Conservation (phyloP, 2,797 vertebrate species). For the Taeniopygia guttata region DNA sequence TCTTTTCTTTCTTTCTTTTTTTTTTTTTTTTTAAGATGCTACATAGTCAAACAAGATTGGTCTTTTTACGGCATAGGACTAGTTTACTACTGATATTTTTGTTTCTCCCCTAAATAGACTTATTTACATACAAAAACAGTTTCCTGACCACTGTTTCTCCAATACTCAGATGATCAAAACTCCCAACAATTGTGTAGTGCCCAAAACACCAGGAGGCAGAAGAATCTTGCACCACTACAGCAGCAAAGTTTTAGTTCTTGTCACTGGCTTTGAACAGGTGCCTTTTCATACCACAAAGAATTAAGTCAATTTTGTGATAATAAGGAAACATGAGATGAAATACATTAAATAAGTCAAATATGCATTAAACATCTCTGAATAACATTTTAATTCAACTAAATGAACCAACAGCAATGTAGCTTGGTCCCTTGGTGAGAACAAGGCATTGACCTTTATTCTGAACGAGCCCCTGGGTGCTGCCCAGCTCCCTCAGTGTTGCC, state of each 20-base stretch:
- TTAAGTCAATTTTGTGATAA: conserved; percentile 61
- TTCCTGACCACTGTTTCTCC: conserved; percentile 76
- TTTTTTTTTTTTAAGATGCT: conserved; percentile 91
- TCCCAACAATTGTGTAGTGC: conserved; percentile 72
- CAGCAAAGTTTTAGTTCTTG: conserved; percentile 74
- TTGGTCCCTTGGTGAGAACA: conserved; percentile 75
- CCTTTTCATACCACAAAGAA: conserved; percentile 35
- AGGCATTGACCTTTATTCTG: conserved; percentile 38
- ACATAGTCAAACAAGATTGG: conserved; percentile 95
- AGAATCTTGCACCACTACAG: conserved; percentile 73
- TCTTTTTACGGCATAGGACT: conserved; percentile 89
- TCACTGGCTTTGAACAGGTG: conserved; percentile 44
- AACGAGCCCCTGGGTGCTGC: not conserved
- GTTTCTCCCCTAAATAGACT: conserved; percentile 79
- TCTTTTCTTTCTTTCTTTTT: conserved; percentile 76
- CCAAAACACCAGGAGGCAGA: conserved; percentile 61
- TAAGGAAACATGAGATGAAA: conserved; percentile 81
- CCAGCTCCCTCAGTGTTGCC: not conserved
- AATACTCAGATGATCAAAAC: conserved; percentile 60
- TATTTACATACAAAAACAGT: conserved; percentile 86
- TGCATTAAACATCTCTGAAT: conserved; percentile 70
- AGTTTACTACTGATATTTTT: conserved; percentile 83
- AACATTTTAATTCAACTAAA: conserved; percentile 61
- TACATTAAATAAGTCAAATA: conserved; percentile 79
- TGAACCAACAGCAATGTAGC: conserved; percentile 67